phyloP scores from a whole-genome alignment of 1,140 invertebrate species.

The Melipona quadrifasciata region DNA sequence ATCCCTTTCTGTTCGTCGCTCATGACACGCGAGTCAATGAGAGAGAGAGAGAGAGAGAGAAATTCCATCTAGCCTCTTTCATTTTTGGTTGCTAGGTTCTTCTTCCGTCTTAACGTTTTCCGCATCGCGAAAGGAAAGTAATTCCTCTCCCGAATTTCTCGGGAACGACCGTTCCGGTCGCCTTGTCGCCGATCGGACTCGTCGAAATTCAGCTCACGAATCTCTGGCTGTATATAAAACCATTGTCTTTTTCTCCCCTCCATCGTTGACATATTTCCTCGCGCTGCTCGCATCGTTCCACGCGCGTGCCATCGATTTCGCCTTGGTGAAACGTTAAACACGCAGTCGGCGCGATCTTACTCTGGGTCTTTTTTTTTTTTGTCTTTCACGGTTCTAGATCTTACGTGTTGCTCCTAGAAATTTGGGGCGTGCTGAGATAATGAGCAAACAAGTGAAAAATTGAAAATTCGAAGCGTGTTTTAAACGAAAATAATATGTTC shows the following conservation, averaged over 20 bases:
- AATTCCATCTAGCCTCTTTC: no score
- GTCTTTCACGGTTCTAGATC: background rate
- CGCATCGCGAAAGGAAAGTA: background rate
- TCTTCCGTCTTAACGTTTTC: background rate
- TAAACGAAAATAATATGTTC: no score
- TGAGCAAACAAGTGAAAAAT: no score
- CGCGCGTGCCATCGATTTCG: constrained; percentile 57
- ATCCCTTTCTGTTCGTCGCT: constrained; percentile 33
- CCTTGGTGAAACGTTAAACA: background rate
- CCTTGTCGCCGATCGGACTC: constrained; percentile 33
- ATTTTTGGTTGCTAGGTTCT: no score
- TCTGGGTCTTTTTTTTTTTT: background rate
- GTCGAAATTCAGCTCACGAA: constrained; percentile 68
- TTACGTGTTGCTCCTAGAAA: no score
- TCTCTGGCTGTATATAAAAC: constrained; percentile 65
- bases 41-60: no score
- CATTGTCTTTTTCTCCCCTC: constrained; percentile 51
- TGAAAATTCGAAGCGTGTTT: no score
- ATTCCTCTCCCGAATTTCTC: background rate
- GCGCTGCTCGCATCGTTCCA: constrained; percentile 53
- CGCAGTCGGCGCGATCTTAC: background rate
- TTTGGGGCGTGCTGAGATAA: no score
- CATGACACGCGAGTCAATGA: constrained; percentile 26
- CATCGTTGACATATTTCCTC: constrained; percentile 62
- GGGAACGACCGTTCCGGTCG: constrained; percentile 31